phyloP scores from a whole-genome alignment of 2,797 vertebrate genomes.

The Silurus aristotelis region DNA sequence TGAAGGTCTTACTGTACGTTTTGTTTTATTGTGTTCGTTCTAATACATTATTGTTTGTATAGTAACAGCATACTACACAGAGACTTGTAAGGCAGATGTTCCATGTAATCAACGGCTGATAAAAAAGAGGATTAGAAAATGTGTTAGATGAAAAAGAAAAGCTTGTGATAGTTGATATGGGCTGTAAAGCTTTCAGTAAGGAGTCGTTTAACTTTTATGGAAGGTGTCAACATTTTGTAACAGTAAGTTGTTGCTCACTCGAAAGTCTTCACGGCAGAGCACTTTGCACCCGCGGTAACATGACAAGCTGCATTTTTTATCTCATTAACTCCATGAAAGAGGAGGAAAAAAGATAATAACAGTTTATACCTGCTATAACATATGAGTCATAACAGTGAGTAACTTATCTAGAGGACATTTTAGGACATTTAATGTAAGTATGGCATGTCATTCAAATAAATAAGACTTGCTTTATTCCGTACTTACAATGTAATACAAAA shows the following conservation, averaged over 20 bases:
- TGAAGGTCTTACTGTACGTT: not conserved
- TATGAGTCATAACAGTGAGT: not conserved
- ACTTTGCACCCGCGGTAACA: not conserved
- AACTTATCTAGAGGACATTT: not conserved
- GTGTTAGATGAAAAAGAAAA: not conserved
- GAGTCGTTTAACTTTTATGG: not conserved
- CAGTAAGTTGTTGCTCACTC: not conserved
- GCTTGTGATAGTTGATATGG: not conserved
- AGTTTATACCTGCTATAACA: not conserved
- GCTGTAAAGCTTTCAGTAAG: not conserved
- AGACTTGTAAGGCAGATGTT: not conserved
- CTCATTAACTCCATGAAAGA: not conserved
- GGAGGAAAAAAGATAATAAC: not conserved
- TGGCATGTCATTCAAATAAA: not conserved
- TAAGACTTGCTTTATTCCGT: not conserved
- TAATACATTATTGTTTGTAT: not conserved
- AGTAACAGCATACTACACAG: not conserved
- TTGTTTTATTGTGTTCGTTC: not conserved
- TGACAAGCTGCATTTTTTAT: not conserved
- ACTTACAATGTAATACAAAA: not conserved
- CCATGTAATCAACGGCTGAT: not conserved
- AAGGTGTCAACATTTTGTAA: not conserved
- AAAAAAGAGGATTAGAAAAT: not conserved
- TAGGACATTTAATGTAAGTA: not conserved
- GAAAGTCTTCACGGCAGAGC: not conserved